These are phyloP conservation scores for Scotopteryx bipunctaria DNA, from an alignment of 2,888 invertebrate species.

Conservation along the genomic window DNA sequence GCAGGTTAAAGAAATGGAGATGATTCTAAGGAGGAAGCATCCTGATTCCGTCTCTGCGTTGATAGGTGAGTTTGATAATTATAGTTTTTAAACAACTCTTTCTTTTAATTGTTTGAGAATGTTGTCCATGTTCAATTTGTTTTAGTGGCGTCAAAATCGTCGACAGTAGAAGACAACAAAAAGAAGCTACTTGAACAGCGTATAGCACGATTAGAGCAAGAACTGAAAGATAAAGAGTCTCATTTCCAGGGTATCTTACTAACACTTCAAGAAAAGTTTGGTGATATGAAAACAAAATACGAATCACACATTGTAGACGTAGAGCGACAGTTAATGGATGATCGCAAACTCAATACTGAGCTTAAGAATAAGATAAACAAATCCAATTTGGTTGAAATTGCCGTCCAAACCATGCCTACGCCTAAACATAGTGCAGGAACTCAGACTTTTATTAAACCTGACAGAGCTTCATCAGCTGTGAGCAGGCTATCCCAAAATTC, in stretches of 20 bases:
- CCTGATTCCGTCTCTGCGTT: conserved; percentile 92
- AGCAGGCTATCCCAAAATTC: conserved; percentile 82
- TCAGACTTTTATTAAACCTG: conserved; percentile 67
- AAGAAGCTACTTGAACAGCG: conserved; percentile 88
- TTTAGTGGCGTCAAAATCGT: conserved; percentile 84
- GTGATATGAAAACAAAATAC: conserved; percentile 90
- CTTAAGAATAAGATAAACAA: conserved; percentile 81
- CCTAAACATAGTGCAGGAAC: conserved; percentile 53
- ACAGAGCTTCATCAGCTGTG: conserved; percentile 73
- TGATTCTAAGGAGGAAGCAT: conserved; percentile 90
- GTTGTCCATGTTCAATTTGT: too few species aligned
- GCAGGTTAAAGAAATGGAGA: conserved; percentile 92
- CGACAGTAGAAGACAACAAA: conserved; percentile 80
- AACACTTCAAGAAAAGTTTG: conserved; percentile 90
- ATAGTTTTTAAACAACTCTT: not conserved
- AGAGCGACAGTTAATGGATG: conserved; percentile 85
- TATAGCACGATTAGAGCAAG: conserved; percentile 87
- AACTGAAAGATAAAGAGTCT: conserved; percentile 87
- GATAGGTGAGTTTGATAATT: conserved; percentile 85
- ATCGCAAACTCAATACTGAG: conserved; percentile 73
- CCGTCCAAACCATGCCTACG: conserved; percentile 77
- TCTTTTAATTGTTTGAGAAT: too few species aligned
- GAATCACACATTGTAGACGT: conserved; percentile 89
- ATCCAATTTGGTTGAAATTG: conserved; percentile 56
- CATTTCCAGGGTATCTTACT: conserved; percentile 87